Evolutionary conservation across 2,113 vertebrate species (phyloP), one percentile per base, ranked within the genome.

Genomic region (Hirundichthys speculiger): DNA sequence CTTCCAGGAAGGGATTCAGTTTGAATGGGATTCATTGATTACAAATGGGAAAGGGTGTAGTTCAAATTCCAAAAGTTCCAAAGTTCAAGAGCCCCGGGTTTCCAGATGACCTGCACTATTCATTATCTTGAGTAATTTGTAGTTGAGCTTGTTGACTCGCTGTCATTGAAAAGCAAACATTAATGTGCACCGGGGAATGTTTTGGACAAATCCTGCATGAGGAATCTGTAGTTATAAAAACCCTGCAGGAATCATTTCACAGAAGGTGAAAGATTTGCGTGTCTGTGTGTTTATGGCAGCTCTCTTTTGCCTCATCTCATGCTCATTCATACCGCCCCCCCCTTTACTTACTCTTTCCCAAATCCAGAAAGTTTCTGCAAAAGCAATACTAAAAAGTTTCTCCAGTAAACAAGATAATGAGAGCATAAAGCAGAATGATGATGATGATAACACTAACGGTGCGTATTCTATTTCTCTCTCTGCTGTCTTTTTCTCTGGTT

Each of bases 1-100:
- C 48, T 67, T 52, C 13, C 57, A 41, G 60, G 15, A 51, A n/a
- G 55, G 0, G 20, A 53, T 41, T 65, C 58, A 43, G 15, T 12
- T 64, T 22, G 63, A 64, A 25, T 25, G 24, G 55, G 58, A 79
- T 87, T 84, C 65, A 79, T 74, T 87, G 84, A 67, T 3, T 21
- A 22, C 47, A 27, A 27, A 27, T 27, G 6, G 6, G 25, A 27
- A 27, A 27, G 25, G 25, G 25, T 27, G 25, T 27, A 6, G 25
- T 27, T 27, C 6, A 27, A 27, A 27, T 27, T 27, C 6, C n/a
- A n/a, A n/a, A n/a, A n/a, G n/a, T n/a, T n/a, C n/a, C n/a, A n/a
- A 27, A 27, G 3, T 3, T 3, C 25, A 4, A 6, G 25, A 27
- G 25, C 25, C 25, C 6, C 6, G 25, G 25, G 25, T 27, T 27